Conservation (phyloP, 2,113 vertebrate species). For the Lathamus discolor region DNA sequence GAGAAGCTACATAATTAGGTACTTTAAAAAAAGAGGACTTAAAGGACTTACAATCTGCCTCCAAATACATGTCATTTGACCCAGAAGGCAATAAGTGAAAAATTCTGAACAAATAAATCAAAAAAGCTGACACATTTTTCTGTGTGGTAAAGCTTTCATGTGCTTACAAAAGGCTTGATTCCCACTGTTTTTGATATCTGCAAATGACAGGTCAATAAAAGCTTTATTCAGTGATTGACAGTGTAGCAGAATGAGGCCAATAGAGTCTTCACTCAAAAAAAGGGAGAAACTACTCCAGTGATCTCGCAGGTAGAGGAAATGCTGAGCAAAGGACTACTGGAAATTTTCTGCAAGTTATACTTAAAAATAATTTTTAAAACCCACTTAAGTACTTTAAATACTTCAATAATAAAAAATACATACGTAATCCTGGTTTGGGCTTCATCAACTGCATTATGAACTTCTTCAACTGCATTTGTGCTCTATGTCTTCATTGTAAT, state of each 20-base stretch:
- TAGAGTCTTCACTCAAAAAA: background rate
- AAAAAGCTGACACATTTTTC: slow-evolving; percentile 30
- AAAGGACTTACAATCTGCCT: slow-evolving; percentile 29
- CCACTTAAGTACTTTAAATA: background rate
- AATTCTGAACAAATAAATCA: slow-evolving; percentile 34
- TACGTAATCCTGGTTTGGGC: rapidly evolving
- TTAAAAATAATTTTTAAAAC: background rate
- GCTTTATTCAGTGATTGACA: background rate
- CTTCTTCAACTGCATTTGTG: background rate
- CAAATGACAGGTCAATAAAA: slow-evolving; percentile 4
- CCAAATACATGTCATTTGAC: slow-evolving; percentile 50
- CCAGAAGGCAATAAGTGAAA: slow-evolving; percentile 47
- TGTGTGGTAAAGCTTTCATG: background rate
- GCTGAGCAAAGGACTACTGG: background rate
- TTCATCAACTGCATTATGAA: background rate
- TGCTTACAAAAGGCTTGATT: slow-evolving; percentile 23
- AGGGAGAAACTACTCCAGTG: background rate
- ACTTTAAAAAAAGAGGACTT: slow-evolving; percentile 18
- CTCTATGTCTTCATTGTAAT: background rate
- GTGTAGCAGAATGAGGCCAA: slow-evolving; percentile 4
- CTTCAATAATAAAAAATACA: background rate
- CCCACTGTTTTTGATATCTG: slow-evolving; percentile 30
- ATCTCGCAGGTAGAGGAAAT: background rate
- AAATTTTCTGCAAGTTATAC: background rate
- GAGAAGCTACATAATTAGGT: background rate